phyloP scores from a whole-genome alignment of 1,140 invertebrate genomes.

The Drosophila bocki region DNA sequence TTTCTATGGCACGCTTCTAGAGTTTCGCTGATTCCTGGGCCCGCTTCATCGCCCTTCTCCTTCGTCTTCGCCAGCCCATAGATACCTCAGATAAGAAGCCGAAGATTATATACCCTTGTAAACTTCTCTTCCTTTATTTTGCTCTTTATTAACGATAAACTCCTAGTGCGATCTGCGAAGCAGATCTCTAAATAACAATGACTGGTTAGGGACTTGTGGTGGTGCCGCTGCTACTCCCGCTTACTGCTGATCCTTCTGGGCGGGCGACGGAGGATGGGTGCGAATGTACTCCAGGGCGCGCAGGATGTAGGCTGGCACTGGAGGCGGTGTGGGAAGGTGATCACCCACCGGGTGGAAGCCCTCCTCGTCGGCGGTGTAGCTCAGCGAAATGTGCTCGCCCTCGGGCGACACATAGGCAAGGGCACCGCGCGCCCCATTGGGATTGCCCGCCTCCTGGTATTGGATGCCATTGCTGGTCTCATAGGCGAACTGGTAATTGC shows the following conservation, averaged over 20 bases:
- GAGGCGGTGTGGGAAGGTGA: constrained; percentile 86
- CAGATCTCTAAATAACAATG: constrained; percentile 75
- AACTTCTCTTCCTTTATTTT: constrained; percentile 14
- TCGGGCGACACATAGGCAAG: constrained; percentile 81
- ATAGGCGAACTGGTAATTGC: constrained; percentile 79
- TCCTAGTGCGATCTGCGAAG: constrained; percentile 59
- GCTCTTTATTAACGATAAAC: constrained; percentile 75
- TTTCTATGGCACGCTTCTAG: too few species aligned
- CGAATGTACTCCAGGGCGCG: constrained; percentile 86
- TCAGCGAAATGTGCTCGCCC: constrained; percentile 86
- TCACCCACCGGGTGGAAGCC: constrained; percentile 86
- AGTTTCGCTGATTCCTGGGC: too few species aligned
- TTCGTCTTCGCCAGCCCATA: too few species aligned
- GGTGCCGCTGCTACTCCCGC: constrained; percentile 11
- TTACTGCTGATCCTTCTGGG: constrained; percentile 76
- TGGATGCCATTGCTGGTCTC: constrained; percentile 83
- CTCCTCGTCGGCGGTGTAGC: constrained; percentile 88
- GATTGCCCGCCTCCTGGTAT: constrained; percentile 76
- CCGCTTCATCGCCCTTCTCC: neutral
- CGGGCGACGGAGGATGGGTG: constrained; percentile 80
- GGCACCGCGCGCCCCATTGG: constrained; percentile 72
- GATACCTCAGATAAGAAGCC: neutral
- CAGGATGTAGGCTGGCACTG: constrained; percentile 78
- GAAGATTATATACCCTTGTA: neutral
- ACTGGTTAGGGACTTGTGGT: constrained; percentile 42